Evolutionary conservation across 2,113 vertebrate species (phyloP), one percentile per base, ranked within the genome.

Genomic region (Grammomys surdaster): DNA sequence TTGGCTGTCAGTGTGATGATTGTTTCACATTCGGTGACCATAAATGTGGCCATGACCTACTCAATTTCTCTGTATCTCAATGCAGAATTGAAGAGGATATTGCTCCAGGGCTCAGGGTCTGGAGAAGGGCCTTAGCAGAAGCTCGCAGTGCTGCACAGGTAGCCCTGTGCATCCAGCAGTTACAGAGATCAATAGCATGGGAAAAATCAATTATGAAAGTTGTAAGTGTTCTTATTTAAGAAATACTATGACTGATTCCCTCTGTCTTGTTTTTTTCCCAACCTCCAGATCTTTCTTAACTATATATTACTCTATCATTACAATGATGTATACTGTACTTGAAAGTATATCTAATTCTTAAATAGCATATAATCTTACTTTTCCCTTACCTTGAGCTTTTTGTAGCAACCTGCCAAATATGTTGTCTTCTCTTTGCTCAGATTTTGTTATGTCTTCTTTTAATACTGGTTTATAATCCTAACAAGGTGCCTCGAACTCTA

Each of bases 131-230:
- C 60, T 97, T 99, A 96, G 98, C 98, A 89, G 99, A 99, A 98
- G 99, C 99, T 1, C 99, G 99, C 88, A 99, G 99, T 96, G 99
- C 99, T 78, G 99, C 99, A 78, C 99, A 99, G 98, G 98, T 99
- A 98, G 99, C 99, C 97, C 99, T 99, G 98, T 99, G 99, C 96
- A 99, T 99, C 98, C 99, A 99, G 98, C 99, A 99, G 95, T 99
- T 99, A 97, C 99, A 99, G 99, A 99, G 99, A 98, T 99, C 99
- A 92, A 99, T 99, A 97, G 99, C 99, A 92, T 99, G 99, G 99
- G 99, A 99, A 98, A 99, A 99, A 98, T 99, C 99, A 95, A 99
- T 99, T 98, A 99, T 99, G 99, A 99, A 99, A 99, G 99, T 99
- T 99, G 99, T 99, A 98, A 99, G 99, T 99, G 97, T 75, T 97